Conservation (phyloP, 2,888 invertebrate genomes). For the Atherix ibis region DNA sequence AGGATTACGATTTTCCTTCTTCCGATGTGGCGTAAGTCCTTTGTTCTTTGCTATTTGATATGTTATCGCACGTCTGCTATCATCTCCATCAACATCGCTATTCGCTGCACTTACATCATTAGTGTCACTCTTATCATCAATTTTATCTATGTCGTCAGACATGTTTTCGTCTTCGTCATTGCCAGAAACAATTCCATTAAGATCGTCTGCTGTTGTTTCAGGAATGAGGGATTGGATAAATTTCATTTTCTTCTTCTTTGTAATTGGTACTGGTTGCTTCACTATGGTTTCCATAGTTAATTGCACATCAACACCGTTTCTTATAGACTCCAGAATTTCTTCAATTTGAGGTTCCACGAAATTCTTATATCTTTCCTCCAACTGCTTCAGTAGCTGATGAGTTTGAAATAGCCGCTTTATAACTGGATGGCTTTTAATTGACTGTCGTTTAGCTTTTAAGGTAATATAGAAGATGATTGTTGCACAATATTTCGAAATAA, state of each 20-base stretch:
- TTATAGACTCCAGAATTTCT: constrained; percentile 40
- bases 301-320: constrained; percentile 32
- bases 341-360: constrained; percentile 52
- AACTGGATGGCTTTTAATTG: constrained; percentile 75
- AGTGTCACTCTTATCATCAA: constrained; percentile 31
- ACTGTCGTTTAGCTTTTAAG: constrained; percentile 57
- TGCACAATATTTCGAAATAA: constrained; percentile 64
- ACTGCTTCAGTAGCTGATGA: constrained; percentile 55
- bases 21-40: constrained; percentile 78
- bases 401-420: constrained; percentile 70
- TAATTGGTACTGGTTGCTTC: too few species aligned
- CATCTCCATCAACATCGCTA: constrained; percentile 24
- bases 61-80: constrained; percentile 64
- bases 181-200: constrained; percentile 31
- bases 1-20: constrained; percentile 86
- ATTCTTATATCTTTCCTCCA: constrained; percentile 52
- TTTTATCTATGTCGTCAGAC: constrained; percentile 35
- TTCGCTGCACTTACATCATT: constrained; percentile 25
- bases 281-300: constrained; percentile 10
- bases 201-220: constrained; percentile 20
- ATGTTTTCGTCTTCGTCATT: constrained; percentile 35
- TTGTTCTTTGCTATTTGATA: constrained; percentile 94
- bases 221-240: constrained; percentile 11
- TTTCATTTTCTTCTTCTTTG: constrained; percentile 10
- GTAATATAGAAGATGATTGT: constrained; percentile 77